Evolutionary conservation across 2,888 invertebrate species (phyloP), one percentile per base, ranked within the genome.

Genomic region (Cheilosia vulpina): DNA sequence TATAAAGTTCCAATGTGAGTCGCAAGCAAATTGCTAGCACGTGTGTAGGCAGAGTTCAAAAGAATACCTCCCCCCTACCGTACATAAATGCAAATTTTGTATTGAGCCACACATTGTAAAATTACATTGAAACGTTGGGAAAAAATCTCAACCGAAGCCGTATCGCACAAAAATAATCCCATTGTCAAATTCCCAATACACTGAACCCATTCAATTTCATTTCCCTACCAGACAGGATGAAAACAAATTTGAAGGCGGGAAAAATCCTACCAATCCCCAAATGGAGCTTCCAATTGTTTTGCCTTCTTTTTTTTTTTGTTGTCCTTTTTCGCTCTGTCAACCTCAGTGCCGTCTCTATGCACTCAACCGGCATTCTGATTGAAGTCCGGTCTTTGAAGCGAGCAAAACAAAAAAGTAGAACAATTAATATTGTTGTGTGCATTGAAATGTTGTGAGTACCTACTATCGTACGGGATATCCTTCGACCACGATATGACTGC

Each of bases 391-490:
- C 58, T 45, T 53, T n/a, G 31, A 52, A 66, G n/a, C 21, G 52
- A 69, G 38, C 43, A 65, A 50, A 53, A 47, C 38, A 11, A 17
- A 47, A 66, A 69, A 55, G 17, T 62, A 75, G 31, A 65, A 72
- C 78, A 60, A 72, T 77, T 83, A 78, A 78, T 78, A 78, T 72
- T 34, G 47, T 58, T 78, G 43, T 47, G 60, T 78, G 72, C 82
- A 73, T 43, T 66, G 55, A 72, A 83, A 60, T 72, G 66, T 83
- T 77, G 19, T 9, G 45, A 45, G 17, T 3, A 34, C 6, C n/a
- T n/a, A 55, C 77, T 78, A 72, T 78, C 82, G 62, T 62, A 60
- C 65, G 71, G 65, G 60, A 77, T 55, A 21, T 77, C 50, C 77
- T 69, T 38, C 58, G 43, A 34, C 17, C 55, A 15, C 63, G 24